phyloP scores from a whole-genome alignment of 2,113 vertebrate species.

The Siniperca knerii region DNA sequence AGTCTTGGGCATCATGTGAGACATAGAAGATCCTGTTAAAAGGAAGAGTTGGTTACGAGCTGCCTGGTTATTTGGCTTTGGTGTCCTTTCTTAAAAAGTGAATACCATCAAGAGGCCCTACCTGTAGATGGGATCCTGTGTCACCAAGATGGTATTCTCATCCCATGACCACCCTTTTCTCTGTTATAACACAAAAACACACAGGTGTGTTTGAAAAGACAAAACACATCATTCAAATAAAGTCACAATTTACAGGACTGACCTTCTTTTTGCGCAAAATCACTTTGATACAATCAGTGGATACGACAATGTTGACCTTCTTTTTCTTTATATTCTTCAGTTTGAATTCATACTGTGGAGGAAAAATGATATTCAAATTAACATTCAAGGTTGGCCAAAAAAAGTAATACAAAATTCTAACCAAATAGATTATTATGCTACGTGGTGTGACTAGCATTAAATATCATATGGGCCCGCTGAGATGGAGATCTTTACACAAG shows the following conservation, averaged over 20 bases:
- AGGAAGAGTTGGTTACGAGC: constrained; percentile 32
- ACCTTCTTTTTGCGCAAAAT: constrained; percentile 96
- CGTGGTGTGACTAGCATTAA: neutral
- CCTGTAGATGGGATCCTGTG: constrained; percentile 98
- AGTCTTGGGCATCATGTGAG: constrained; percentile 96
- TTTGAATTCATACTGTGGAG: constrained; percentile 95
- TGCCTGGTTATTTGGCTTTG: neutral
- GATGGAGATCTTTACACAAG: constrained; percentile 28
- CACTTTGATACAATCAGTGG: constrained; percentile 92
- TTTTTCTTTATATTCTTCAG: constrained; percentile 99
- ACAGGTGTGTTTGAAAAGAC: neutral
- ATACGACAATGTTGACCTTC: constrained; percentile 95
- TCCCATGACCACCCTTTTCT: constrained; percentile 96
- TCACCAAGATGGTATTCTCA: constrained; percentile 91
- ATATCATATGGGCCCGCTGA: neutral
- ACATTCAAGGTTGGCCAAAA: constrained; percentile 1
- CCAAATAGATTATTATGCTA: neutral
- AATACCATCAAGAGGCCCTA: constrained; percentile 48
- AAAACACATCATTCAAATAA: neutral
- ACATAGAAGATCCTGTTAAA: constrained; percentile 95
- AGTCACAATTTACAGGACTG: constrained; percentile 34
- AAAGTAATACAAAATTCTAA: constrained; percentile 6
- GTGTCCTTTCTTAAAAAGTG: neutral
- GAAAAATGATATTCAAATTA: neutral
- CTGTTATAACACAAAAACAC: constrained; percentile 76